A percentile compares a stretch with the other conserved stretches of the same genome.
Evolutionary conservation across 2,113 vertebrate species (phyloP).

Genomic region (Protomyctophum bolini): DNA sequence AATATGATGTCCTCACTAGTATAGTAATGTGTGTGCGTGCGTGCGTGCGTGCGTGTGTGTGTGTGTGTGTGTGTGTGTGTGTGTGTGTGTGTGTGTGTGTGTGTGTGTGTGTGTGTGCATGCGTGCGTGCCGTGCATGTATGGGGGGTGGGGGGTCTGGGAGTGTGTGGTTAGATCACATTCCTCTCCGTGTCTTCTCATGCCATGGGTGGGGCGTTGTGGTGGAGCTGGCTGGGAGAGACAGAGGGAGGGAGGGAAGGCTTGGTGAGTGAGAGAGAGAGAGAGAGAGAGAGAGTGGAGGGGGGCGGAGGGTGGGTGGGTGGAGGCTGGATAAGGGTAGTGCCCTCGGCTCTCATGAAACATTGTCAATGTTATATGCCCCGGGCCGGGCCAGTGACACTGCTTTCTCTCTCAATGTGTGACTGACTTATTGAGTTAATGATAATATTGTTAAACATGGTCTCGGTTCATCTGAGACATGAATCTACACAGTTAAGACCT

Average conservation of each 20-base stretch:
- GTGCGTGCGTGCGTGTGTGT: background rate
- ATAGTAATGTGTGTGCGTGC: background rate
- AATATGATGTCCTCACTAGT: too few relatives aligned
- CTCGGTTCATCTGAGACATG: too few relatives aligned
- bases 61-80: background rate
- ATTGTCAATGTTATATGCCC: constrained; percentile 40
- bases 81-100: background rate
- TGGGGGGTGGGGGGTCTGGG: constrained; percentile 52
- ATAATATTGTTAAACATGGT: too few relatives aligned
- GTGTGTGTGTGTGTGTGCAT: constrained; percentile 2
- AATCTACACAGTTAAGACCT: too few relatives aligned
- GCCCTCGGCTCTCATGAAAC: constrained; percentile 46
- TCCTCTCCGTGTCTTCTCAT: constrained; percentile 81
- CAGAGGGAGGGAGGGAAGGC: constrained; percentile 43
- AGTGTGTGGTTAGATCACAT: constrained; percentile 79
- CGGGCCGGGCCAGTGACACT: constrained; percentile 6
- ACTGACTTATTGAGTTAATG: too few relatives aligned
- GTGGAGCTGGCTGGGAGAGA: constrained; percentile 56
- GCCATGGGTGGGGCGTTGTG: constrained; percentile 73
- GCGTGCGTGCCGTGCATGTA: background rate
- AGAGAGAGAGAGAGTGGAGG: constrained; percentile 31
- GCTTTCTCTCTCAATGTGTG: too few relatives aligned
- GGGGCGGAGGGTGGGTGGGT: constrained; percentile 38
- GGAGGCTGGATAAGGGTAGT: constrained; percentile 57
- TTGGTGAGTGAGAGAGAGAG: constrained; percentile 33